Conservation (phyloP, 1,140 invertebrate genomes). For the Drosophila cardini region DNA sequence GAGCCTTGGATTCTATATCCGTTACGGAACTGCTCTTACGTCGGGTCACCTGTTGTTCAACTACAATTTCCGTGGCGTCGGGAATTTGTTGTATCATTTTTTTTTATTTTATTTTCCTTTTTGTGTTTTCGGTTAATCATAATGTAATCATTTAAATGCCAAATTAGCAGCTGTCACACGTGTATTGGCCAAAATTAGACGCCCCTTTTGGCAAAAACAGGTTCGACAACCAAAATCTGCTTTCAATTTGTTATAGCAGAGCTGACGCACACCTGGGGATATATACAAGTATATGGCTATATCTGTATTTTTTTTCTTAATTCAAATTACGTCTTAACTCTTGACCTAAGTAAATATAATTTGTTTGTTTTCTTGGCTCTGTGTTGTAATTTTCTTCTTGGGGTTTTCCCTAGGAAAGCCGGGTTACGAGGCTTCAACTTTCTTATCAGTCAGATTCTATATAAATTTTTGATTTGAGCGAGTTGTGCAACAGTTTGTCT, state of each 20-base stretch:
- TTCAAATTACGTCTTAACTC: slow-evolving; percentile 4
- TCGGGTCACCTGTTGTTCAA: slow-evolving; percentile 44
- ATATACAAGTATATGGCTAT: neutral
- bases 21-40: slow-evolving; percentile 60
- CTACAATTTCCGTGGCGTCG: slow-evolving; percentile 55
- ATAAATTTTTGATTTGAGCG: neutral
- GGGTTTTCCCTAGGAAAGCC: slow-evolving; percentile 11
- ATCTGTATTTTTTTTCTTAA: neutral
- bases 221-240: slow-evolving; percentile 7
- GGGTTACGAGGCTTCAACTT: neutral
- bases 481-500: slow-evolving; percentile 39
- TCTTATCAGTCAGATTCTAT: slow-evolving; percentile 33
- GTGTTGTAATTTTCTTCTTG: slow-evolving; percentile 16
- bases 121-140: slow-evolving; percentile 16
- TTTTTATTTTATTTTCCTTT: slow-evolving; percentile 32
- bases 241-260: slow-evolving; percentile 7
- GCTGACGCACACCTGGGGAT: neutral
- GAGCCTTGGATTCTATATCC: slow-evolving; percentile 24
- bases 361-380: slow-evolving; percentile 8
- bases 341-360: slow-evolving; percentile 23
- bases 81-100: too few species aligned
- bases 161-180: slow-evolving; percentile 37
- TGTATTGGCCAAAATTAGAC: slow-evolving; percentile 26
- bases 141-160: slow-evolving; percentile 35
- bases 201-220: slow-evolving; percentile 25